Base-by-base conservation (phyloP, 2,113 vertebrate genomes). In the Alligator sinensis region DNA sequence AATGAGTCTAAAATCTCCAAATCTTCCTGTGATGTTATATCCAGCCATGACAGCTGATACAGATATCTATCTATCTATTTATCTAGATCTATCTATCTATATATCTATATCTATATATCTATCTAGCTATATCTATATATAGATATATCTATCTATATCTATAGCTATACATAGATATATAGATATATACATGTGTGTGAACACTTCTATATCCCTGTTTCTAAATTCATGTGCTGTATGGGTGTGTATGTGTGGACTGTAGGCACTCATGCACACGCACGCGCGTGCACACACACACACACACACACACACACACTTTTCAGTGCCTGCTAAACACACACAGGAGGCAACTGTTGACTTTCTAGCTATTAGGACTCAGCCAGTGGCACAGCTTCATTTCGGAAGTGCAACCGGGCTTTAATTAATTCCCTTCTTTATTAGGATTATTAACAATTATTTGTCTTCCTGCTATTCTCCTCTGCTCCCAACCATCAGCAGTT, bases 381-480 rank as follows among this genome's bases (percentile, higher is more conserved):
- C 81, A 92, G 57, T 64, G 84, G 57, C 12, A 82, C 79, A 61
- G 64, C 80, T 92, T 89, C 1, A 0, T 84, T 95, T 95, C 80
- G 91, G 58, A 75, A 87, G 5, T 7, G 21, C 34, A 61, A 82
- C 5, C 54, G 89, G 80, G 79, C 82, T 82, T 59, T 92, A 92
- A 94, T 95, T 87, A 94, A 94, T 94, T 91, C 77, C 62, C 89
- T 89, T 91, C 89, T 86, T 79, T 34, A 38, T 59, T 95, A 91
- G 81, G 84, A 86, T 21, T 91, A 62, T n/a, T 93, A 87, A 91
- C 82, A 90, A 86, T 89, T 87, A 91, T 93, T 92, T 96, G 58
- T 94, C 61, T 75, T 83, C 61, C 38, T 92, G 68, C 27, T 83
- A 11, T 81, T 91, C 80, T 19, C 9, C 12, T 58, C 59, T 59